Conservation (phyloP, 2,113 vertebrate genomes). For the Rallus limicola region DNA sequence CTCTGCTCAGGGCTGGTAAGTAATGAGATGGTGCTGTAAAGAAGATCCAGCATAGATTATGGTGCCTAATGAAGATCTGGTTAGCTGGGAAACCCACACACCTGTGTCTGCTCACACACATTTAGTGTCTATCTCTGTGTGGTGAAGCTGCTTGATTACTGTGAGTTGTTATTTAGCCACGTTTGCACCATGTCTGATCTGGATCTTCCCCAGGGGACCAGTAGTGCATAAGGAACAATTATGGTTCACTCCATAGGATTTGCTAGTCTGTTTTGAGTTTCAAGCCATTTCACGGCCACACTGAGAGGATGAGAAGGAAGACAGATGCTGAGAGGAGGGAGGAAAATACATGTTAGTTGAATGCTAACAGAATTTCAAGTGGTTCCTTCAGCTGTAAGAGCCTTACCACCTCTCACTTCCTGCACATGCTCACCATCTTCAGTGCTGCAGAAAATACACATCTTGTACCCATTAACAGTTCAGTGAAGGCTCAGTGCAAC, state of each 20-base stretch:
- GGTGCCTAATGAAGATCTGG: background rate
- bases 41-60: fast-evolving
- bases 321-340: background rate
- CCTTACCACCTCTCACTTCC: background rate
- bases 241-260: background rate
- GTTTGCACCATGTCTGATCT: background rate
- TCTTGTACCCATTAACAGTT: conserved; percentile 48
- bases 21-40: background rate
- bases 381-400: conserved; percentile 21
- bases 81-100: background rate
- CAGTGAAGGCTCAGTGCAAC: background rate
- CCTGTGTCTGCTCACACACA: background rate
- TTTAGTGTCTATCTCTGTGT: background rate
- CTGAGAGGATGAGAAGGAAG: background rate
- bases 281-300: background rate
- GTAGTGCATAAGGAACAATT: background rate
- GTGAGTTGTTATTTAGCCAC: background rate
- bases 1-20: background rate
- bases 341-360: background rate
- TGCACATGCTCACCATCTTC: background rate
- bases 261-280: background rate
- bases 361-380: background rate
- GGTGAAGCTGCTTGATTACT: background rate
- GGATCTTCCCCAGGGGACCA: background rate
- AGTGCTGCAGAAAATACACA: background rate